phyloP scores from a whole-genome alignment of 2,113 vertebrate genomes.

The Bothrops jararaca region DNA sequence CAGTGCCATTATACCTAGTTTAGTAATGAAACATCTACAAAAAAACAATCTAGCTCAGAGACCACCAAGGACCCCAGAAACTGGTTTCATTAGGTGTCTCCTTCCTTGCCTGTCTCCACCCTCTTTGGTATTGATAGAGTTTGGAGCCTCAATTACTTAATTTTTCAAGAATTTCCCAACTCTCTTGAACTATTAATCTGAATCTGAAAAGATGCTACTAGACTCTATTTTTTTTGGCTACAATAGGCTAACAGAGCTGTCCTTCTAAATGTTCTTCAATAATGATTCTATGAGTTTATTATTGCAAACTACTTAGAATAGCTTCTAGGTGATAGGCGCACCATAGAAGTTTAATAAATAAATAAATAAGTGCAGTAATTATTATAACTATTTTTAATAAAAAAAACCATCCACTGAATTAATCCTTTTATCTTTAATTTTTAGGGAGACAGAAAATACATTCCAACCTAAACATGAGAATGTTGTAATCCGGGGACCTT shows the following conservation, averaged over 20 bases:
- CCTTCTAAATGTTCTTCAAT: neutral
- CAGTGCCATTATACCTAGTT: no score
- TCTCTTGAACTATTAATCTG: neutral
- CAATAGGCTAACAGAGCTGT: neutral
- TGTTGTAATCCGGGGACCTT: slow-evolving; percentile 5
- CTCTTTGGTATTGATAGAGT: neutral
- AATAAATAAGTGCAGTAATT: neutral
- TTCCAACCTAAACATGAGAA: neutral
- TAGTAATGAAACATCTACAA: no score
- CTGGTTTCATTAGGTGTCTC: neutral
- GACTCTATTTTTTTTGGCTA: neutral
- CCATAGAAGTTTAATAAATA: neutral
- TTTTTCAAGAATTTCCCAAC: neutral
- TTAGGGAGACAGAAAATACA: slow-evolving; percentile 45
- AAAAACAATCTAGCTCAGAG: no score
- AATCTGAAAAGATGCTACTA: neutral
- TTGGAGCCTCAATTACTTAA: neutral
- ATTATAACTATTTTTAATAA: slow-evolving; percentile 3
- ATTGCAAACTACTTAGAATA: neutral
- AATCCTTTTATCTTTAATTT: slow-evolving; percentile 10
- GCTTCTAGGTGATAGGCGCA: neutral
- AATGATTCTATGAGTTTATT: neutral
- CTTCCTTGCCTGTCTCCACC: neutral
- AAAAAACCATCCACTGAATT: slow-evolving; percentile 6
- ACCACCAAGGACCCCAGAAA: no score